Conservation (phyloP, 2,888 invertebrate genomes). For the Coremacera marginata region DNA sequence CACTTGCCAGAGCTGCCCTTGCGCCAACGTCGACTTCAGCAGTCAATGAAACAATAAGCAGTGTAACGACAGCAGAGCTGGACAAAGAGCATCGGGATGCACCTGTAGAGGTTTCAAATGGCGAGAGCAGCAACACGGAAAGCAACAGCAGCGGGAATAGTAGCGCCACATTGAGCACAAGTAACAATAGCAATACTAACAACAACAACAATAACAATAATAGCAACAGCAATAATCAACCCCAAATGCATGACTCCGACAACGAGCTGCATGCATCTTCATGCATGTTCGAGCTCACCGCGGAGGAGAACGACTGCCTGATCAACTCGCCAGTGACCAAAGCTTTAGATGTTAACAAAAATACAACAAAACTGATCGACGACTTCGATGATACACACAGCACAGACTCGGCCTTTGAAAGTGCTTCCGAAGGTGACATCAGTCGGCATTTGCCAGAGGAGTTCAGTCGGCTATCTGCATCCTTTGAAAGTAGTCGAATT, state of each 20-base stretch:
- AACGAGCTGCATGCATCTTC: conserved; percentile 32
- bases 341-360: conserved; percentile 65
- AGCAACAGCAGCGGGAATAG: conserved; percentile 41
- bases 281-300: conserved; percentile 59
- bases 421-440: conserved; percentile 67
- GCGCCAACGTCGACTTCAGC: conserved; percentile 17
- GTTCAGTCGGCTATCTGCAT: conserved; percentile 61
- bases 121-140: conserved; percentile 48
- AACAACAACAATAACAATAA: conserved; percentile 30
- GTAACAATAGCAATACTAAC: conserved; percentile 44
- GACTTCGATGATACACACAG: conserved; percentile 67
- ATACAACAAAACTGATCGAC: conserved; percentile 57
- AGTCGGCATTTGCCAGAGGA: conserved; percentile 66
- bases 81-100: not conserved
- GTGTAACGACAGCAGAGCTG: conserved; percentile 23
- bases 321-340: conserved; percentile 45
- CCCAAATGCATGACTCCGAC: conserved; percentile 43
- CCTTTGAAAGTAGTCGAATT: conserved; percentile 60
- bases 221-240: conserved; percentile 32
- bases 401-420: conserved; percentile 67
- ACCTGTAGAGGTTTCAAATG: conserved; percentile 12
- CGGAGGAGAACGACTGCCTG: conserved; percentile 61
- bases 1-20: conserved; percentile 40
- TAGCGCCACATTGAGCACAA: conserved; percentile 52
- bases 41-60: conserved; percentile 15